Conservation (phyloP, 2,888 invertebrate species). For the Tethea ocularis region DNA sequence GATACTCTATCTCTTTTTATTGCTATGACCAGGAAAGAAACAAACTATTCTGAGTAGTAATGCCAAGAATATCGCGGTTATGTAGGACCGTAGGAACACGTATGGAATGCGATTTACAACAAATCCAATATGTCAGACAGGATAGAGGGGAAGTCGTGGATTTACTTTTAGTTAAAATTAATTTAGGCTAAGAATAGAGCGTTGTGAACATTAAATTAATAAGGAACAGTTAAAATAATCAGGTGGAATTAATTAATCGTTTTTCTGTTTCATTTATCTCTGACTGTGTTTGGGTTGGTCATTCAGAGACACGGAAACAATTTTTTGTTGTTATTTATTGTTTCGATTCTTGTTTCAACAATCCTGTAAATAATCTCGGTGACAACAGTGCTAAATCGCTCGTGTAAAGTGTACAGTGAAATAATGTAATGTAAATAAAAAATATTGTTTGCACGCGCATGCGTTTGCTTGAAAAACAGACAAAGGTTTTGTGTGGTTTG, state of each 20-base stretch:
- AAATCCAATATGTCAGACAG: constrained; percentile 74
- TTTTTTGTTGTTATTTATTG: constrained; percentile 68
- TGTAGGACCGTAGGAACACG: background rate
- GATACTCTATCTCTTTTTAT: background rate
- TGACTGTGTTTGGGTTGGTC: constrained; percentile 36
- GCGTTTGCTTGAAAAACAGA: constrained; percentile 82
- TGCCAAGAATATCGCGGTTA: background rate
- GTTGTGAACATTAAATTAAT: constrained; percentile 47
- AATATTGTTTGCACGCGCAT: constrained; percentile 82
- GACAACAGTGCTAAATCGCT: constrained; percentile 42
- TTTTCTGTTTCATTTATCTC: constrained; percentile 36
- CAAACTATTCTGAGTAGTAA: background rate
- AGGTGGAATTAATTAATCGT: constrained; percentile 31
- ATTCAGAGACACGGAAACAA: constrained; percentile 39
- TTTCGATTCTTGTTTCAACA: constrained; percentile 54
- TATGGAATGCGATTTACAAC: constrained; percentile 28
- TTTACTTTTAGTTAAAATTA: constrained; percentile 52
- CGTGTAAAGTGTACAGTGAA: constrained; percentile 49
- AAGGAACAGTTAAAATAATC: constrained; percentile 44
- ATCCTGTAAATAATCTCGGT: constrained; percentile 47
- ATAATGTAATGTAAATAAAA: constrained; percentile 82
- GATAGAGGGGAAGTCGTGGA: constrained; percentile 43
- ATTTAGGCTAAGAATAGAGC: constrained; percentile 47
- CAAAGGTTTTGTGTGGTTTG: constrained; percentile 85
- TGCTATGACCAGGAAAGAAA: background rate